Conservation (phyloP, 2,113 vertebrate genomes). For the Dascyllus trimaculatus region DNA sequence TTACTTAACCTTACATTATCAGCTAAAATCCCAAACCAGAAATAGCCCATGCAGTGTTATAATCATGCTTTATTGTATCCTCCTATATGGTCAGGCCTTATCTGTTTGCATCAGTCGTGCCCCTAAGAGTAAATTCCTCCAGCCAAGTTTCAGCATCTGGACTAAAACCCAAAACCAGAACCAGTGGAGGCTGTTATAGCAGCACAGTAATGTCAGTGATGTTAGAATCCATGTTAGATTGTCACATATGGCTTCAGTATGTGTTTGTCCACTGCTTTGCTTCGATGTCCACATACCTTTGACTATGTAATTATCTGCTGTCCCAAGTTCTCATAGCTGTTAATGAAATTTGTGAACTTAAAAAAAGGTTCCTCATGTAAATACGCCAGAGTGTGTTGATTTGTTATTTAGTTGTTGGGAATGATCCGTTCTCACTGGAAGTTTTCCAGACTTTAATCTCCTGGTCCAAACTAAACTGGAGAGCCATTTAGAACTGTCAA, state of each 20-base stretch:
- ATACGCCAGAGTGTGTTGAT: neutral
- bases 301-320: neutral
- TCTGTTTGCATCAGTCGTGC: too few relatives aligned
- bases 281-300: too few relatives aligned
- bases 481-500: conserved; percentile 44
- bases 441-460: neutral
- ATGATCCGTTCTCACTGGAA: neutral
- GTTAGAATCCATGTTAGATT: too few relatives aligned
- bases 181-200: too few relatives aligned
- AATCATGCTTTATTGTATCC: neutral
- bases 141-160: neutral
- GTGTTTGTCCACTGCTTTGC: too few relatives aligned
- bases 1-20: too few relatives aligned
- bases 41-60: neutral
- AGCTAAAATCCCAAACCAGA: neutral
- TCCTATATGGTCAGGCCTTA: too few relatives aligned
- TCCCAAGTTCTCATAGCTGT: neutral
- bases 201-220: too few relatives aligned
- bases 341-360: too few relatives aligned
- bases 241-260: too few relatives aligned
- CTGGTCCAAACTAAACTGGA: neutral
- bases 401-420: neutral
- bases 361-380: too few relatives aligned
- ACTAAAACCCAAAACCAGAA: neutral
- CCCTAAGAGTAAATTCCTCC: too few relatives aligned